Evolutionary conservation across 2,888 invertebrate species (phyloP).

Genomic region (Apeira syringaria): DNA sequence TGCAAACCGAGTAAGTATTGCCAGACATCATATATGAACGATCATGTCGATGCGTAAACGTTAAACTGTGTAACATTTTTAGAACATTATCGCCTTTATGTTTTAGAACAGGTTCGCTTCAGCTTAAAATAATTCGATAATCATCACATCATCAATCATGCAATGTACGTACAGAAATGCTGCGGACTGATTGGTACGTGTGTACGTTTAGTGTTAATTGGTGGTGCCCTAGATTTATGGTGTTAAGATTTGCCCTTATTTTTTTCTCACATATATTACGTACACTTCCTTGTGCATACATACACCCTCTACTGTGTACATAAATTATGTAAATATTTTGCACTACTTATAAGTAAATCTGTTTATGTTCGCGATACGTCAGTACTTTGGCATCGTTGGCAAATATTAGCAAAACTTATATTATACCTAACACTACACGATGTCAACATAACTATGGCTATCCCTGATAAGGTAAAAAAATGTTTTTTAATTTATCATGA

Average conservation of each 20-base stretch:
- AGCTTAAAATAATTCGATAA: slow-evolving; percentile 46
- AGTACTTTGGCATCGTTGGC: background rate
- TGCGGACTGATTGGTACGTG: slow-evolving; percentile 12
- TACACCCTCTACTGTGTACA: slow-evolving; percentile 22
- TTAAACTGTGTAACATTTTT: slow-evolving; percentile 3
- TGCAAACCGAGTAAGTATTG: slow-evolving; percentile 89
- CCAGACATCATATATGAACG: too few species aligned
- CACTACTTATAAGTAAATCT: slow-evolving; percentile 1
- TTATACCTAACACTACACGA: too few species aligned
- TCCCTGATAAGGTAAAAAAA: too few species aligned
- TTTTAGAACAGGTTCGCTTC: slow-evolving; percentile 27
- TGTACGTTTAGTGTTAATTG: slow-evolving; percentile 8
- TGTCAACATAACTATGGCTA: too few species aligned
- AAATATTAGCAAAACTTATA: too few species aligned
- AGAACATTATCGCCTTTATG: slow-evolving; percentile 16
- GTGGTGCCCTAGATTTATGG: slow-evolving; percentile 6
- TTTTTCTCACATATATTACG: background rate
- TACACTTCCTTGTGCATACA: slow-evolving; percentile 11
- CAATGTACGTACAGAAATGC: slow-evolving; percentile 7
- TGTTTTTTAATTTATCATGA: too few species aligned
- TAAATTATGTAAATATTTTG: slow-evolving; percentile 26
- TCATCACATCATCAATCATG: slow-evolving; percentile 51
- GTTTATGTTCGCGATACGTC: slow-evolving; percentile 14
- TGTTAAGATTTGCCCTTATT: too few species aligned
- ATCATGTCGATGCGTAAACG: too few species aligned